These are phyloP conservation scores for Lapara coniferarum DNA, from an alignment of 2,888 invertebrate genomes.

Conservation along the genomic window DNA sequence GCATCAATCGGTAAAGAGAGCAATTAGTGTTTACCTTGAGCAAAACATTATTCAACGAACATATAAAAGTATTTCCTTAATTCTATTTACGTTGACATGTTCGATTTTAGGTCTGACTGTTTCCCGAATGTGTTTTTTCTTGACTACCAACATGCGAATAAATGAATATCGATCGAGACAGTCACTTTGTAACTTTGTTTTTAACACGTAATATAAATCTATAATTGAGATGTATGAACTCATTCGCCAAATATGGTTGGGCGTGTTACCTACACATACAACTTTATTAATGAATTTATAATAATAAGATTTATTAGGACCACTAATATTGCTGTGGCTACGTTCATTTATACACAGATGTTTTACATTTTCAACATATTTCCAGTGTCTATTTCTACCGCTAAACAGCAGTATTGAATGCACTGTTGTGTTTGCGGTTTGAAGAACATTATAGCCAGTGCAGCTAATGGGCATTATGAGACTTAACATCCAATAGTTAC, in stretches of 20 bases:
- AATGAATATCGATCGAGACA: slow-evolving; percentile 12
- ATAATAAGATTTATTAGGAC: neutral
- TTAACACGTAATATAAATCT: neutral
- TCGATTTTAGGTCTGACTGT: slow-evolving; percentile 1
- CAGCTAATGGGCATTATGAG: too few relatives aligned
- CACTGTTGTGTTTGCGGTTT: too few relatives aligned
- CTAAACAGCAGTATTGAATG: too few relatives aligned
- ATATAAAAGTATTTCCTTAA: slow-evolving; percentile 27
- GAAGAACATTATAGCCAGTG: too few relatives aligned
- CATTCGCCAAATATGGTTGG: slow-evolving; percentile 5
- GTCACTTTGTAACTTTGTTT: neutral
- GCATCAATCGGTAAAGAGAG: slow-evolving; percentile 56
- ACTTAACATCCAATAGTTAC: too few relatives aligned
- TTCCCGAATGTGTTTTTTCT: slow-evolving; percentile 2
- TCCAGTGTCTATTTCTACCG: too few relatives aligned
- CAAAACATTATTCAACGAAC: slow-evolving; percentile 44
- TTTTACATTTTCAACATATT: too few relatives aligned
- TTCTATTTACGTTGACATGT: slow-evolving; percentile 13
- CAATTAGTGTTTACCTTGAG: slow-evolving; percentile 75
- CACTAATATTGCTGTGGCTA: neutral
- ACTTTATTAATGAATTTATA: neutral
- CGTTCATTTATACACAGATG: too few relatives aligned
- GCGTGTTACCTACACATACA: neutral
- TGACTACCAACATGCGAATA: slow-evolving; percentile 12
- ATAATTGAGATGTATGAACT: neutral